phyloP scores from a whole-genome alignment of 2,888 invertebrate genomes.

The Morpho achilles region DNA sequence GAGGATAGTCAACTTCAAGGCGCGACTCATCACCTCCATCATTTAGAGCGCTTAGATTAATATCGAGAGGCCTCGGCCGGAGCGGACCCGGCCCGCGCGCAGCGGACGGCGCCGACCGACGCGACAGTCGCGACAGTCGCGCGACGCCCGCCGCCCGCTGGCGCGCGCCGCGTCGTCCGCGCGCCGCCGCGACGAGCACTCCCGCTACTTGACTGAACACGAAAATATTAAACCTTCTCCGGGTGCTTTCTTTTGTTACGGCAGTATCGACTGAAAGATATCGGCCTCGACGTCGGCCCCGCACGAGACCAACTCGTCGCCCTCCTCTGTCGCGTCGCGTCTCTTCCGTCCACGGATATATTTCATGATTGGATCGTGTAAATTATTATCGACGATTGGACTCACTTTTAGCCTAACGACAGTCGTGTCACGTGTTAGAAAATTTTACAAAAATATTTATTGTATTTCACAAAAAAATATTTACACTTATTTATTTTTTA shows the following conservation, averaged over 20 bases:
- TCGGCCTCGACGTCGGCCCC: no score
- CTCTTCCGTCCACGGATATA: no score
- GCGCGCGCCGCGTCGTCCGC: conserved; percentile 2
- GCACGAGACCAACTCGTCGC: no score
- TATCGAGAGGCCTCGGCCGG: conserved; percentile 32
- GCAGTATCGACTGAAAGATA: conserved; percentile 20
- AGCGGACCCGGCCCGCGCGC: conserved; percentile 22
- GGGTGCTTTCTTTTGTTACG: conserved; percentile 23
- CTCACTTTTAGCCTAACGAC: neutral
- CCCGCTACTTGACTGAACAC: conserved; percentile 35
- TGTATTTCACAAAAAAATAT: conserved; percentile 5
- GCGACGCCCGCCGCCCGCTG: conserved; percentile 20
- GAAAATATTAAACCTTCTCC: conserved; percentile 18
- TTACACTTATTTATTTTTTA: conserved; percentile 10
- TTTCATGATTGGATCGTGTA: no score
- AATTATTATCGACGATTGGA: no score
- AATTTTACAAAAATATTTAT: conserved; percentile 5
- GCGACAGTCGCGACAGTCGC: conserved; percentile 14
- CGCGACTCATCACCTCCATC: conserved; percentile 92
- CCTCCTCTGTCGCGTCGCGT: no score
- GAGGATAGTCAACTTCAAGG: conserved; percentile 95
- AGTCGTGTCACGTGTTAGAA: conserved; percentile 1
- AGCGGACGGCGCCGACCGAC: neutral
- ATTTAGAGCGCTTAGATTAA: conserved; percentile 82
- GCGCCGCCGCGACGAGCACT: conserved; percentile 23